phyloP scores from a whole-genome alignment of 2,888 invertebrate genomes.

The Parasteatoda lunata region DNA sequence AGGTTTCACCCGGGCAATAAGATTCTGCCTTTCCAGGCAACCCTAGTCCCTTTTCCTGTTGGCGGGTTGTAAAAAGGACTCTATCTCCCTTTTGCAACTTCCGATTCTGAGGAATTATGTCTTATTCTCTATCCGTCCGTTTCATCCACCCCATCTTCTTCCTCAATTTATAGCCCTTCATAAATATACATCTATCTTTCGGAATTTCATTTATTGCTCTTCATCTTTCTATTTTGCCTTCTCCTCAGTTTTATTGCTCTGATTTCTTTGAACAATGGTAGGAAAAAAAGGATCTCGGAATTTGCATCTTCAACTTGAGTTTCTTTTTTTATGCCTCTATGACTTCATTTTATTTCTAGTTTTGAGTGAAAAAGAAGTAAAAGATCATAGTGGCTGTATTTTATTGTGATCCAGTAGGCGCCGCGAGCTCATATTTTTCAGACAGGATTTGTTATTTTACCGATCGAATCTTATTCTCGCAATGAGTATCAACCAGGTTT shows the following conservation, averaged over 20 bases:
- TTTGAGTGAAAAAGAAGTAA: too few species aligned
- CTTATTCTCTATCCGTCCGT: not conserved
- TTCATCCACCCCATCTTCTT: not conserved
- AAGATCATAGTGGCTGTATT: too few species aligned
- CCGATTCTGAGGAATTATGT: slow-evolving; percentile 45
- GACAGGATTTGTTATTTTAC: too few species aligned
- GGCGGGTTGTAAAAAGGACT: slow-evolving; percentile 32
- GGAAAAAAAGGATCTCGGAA: not conserved
- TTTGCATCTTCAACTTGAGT: too few species aligned
- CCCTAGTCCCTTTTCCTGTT: slow-evolving; percentile 32
- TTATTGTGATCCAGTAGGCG: too few species aligned
- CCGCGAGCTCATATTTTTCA: too few species aligned
- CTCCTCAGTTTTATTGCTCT: not conserved
- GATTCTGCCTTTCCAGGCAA: slow-evolving; percentile 34
- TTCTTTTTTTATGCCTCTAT: too few species aligned
- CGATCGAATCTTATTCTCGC: too few species aligned
- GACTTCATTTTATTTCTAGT: too few species aligned
- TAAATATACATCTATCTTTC: slow-evolving; percentile 32
- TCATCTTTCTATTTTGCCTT: slow-evolving; percentile 16
- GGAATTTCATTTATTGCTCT: slow-evolving; percentile 35
- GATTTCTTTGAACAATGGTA: not conserved
- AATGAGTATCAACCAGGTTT: too few species aligned
- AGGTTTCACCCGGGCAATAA: not conserved
- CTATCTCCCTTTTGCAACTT: slow-evolving; percentile 28
- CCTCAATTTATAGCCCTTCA: slow-evolving; percentile 47